These are phyloP conservation scores for Drosophila sulfurigaster DNA, from an alignment of 1,140 invertebrate genomes.

Conservation along the genomic window DNA sequence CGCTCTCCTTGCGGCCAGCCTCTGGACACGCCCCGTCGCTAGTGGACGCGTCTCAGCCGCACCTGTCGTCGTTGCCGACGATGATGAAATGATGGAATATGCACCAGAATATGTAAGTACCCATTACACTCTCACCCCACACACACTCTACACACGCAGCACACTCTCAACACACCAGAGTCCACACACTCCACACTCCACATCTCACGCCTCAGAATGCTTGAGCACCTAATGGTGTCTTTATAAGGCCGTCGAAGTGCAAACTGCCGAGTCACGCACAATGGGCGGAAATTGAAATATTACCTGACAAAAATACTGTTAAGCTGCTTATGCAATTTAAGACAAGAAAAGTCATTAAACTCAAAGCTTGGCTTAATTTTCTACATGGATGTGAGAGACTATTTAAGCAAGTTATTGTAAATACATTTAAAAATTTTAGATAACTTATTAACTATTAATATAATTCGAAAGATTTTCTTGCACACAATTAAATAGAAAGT, in stretches of 20 bases:
- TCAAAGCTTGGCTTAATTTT: not conserved
- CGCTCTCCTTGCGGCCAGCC: slow-evolving; percentile 44
- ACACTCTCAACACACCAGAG: not conserved
- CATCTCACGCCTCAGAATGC: slow-evolving; percentile 1
- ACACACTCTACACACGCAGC: not conserved
- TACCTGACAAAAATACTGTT: not conserved
- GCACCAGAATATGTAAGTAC: slow-evolving; percentile 78
- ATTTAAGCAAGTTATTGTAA: too few relatives aligned
- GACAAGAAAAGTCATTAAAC: not conserved
- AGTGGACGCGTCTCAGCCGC: slow-evolving; percentile 47
- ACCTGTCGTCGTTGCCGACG: slow-evolving; percentile 63
- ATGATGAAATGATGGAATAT: slow-evolving; percentile 79
- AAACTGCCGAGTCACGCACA: slow-evolving; percentile 30
- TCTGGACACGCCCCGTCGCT: slow-evolving; percentile 54
- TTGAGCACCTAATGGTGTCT: slow-evolving; percentile 26
- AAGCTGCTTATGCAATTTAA: not conserved
- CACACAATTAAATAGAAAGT: too few relatives aligned
- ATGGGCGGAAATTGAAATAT: slow-evolving; percentile 18
- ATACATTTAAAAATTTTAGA: too few relatives aligned
- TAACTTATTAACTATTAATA: too few relatives aligned
- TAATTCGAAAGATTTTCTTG: too few relatives aligned
- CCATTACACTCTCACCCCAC: not conserved
- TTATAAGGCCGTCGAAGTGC: slow-evolving; percentile 3
- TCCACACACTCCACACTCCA: not conserved
- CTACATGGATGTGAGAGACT: too few relatives aligned